phyloP scores from a whole-genome alignment of 2,888 invertebrate species.

The Tetranychus piercei region DNA sequence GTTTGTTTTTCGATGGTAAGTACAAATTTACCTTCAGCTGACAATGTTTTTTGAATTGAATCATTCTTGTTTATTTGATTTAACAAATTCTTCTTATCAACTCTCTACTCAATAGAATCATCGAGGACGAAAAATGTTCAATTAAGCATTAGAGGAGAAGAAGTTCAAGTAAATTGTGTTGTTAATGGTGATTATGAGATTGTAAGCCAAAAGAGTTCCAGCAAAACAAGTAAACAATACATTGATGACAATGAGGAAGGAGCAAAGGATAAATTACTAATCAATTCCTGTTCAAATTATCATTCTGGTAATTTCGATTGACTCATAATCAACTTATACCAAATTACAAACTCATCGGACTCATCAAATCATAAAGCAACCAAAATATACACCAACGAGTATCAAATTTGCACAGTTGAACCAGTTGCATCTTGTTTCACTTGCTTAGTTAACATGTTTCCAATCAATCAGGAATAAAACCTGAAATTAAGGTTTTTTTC shows the following conservation, averaged over 20 bases:
- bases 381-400: neutral
- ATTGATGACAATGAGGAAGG: neutral
- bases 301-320: neutral
- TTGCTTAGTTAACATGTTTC: neutral
- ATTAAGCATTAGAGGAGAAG: slow-evolving; percentile 39
- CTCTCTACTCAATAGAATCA: neutral
- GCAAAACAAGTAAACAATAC: neutral
- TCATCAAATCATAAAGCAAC: neutral
- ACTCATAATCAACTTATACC: neutral
- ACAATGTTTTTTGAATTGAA: neutral
- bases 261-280: neutral
- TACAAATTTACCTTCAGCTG: neutral
- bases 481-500: neutral
- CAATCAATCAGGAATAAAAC: neutral
- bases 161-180: slow-evolving; percentile 24
- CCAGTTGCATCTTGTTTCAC: neutral
- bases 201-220: neutral
- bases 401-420: too few relatives aligned
- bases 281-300: neutral
- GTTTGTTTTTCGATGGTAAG: slow-evolving; percentile 55
- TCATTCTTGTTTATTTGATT: neutral
- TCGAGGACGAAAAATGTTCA: slow-evolving; percentile 35
- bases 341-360: too few relatives aligned
- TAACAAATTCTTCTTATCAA: too few relatives aligned
- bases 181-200: slow-evolving; percentile 11